Conservation (phyloP, 2,113 vertebrate species). For the Aleadryas rufinucha region DNA sequence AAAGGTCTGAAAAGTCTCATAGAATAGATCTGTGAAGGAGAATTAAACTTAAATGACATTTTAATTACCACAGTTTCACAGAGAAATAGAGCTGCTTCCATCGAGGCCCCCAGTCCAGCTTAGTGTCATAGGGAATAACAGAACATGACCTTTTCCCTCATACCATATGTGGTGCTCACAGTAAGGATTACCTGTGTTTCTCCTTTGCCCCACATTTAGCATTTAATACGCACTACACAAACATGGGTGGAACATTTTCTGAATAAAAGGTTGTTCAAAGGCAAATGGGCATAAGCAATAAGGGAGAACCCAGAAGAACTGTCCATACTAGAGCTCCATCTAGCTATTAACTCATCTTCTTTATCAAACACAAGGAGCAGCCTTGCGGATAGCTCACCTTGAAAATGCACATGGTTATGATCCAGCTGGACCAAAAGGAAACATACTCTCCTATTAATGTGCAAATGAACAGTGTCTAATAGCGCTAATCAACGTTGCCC, state of each 20-base stretch:
- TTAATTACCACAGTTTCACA: neutral
- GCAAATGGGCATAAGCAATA: neutral
- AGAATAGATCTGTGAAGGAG: neutral
- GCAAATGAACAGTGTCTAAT: neutral
- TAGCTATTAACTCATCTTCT: conserved; percentile 10
- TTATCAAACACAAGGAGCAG: neutral
- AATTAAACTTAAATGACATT: neutral
- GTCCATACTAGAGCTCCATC: conserved; percentile 15
- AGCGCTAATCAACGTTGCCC: neutral
- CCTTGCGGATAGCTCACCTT: neutral
- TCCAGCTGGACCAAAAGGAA: neutral
- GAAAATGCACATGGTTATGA: neutral
- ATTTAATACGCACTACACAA: neutral
- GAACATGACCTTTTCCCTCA: neutral
- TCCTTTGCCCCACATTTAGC: fast-evolving
- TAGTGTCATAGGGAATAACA: neutral
- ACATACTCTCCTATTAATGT: neutral
- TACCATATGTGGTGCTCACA: fast-evolving
- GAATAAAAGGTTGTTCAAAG: neutral
- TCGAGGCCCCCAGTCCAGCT: neutral
- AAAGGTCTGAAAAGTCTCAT: neutral
- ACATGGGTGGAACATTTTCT: neutral
- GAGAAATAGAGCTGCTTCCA: neutral
- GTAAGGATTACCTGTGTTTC: neutral
- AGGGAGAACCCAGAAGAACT: neutral